Base-by-base conservation (phyloP, 2,113 vertebrate genomes). In the Lota lota region DNA sequence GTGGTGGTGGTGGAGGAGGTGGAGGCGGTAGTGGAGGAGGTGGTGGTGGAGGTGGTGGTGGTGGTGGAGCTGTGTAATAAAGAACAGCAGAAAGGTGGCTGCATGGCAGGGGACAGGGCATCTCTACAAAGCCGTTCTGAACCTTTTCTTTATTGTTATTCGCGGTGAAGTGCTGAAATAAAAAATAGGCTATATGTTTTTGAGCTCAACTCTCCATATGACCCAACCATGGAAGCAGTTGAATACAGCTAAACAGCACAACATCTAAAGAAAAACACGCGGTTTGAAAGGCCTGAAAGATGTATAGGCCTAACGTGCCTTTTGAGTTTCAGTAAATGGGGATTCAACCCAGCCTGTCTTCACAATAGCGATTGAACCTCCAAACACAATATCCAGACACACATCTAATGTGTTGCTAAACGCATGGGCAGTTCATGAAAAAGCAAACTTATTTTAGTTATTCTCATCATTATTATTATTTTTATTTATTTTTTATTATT, bases 11-110 rank as follows among this genome's bases (percentile, higher is more conserved):
- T 40, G 36, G 36, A 1, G 40, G 40, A 5, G 40, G 40, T 47
- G 40, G 10, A 5, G 40, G 40, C 1, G 11, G 40, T 47, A 6
- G 10, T 47, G 11, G 10, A 5, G 40, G 40, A 11, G 40, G 40
- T 4, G 40, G 40, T 47, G 40, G 10, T 47, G 40, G 40, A 11
- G 40, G 40, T 47, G 40, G 4, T 47, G 11, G 86, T 84, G 70
- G 74, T 84, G 83, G 85, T 77, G 73, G 88, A 89, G 88, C 79
- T 67, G 63, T 83, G 83, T 89, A 88, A 91, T 86, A 88, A 87
- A 82, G 76, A 76, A 64, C 50, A 66, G 33, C 62, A 22, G 21
- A 15, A 12, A 24, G 14, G 20, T 19, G 50, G 21, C 36, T 28
- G 47, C 57, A 24, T 5, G 1, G 64, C 22, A 24, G 36, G 66